phyloP scores from a whole-genome alignment of 1,140 invertebrate species.

The Drosophila aff. region DNA sequence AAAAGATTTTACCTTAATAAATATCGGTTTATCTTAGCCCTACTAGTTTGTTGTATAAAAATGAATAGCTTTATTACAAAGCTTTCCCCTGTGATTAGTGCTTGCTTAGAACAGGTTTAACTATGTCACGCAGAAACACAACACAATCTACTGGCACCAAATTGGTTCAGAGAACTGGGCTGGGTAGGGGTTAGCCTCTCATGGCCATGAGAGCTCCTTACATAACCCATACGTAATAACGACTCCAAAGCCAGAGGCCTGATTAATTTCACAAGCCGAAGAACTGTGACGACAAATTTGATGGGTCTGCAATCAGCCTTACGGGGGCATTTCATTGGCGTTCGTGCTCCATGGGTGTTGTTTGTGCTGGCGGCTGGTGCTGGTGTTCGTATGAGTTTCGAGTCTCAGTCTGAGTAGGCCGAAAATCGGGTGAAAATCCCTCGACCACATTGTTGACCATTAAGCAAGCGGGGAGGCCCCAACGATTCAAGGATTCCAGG shows the following conservation, averaged over 20 bases:
- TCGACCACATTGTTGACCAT: constrained; percentile 36
- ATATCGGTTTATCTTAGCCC: not conserved
- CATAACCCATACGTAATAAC: constrained; percentile 24
- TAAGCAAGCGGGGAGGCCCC: constrained; percentile 4
- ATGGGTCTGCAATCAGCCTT: constrained; percentile 32
- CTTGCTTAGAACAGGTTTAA: constrained; percentile 1
- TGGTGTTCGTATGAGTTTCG: not conserved
- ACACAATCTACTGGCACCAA: constrained; percentile 2
- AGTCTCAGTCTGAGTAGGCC: constrained; percentile 21
- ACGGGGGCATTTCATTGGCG: constrained; percentile 1
- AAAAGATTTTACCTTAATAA: not conserved
- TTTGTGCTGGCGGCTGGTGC: not conserved
- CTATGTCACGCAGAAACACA: not conserved
- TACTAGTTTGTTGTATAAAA: not conserved
- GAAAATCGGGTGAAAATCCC: constrained; percentile 25
- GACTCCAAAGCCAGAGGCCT: constrained; percentile 3
- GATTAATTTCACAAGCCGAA: constrained; percentile 29
- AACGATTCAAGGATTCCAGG: not conserved
- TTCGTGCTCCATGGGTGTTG: constrained; percentile 6
- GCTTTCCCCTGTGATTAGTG: not conserved
- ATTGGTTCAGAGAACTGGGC: constrained; percentile 6
- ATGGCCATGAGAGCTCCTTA: not conserved
- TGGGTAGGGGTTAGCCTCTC: not conserved
- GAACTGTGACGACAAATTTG: constrained; percentile 39
- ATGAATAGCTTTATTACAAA: not conserved